phyloP scores from a whole-genome alignment of 2,113 vertebrate genomes.

The Myrmecophaga tridactyla region DNA sequence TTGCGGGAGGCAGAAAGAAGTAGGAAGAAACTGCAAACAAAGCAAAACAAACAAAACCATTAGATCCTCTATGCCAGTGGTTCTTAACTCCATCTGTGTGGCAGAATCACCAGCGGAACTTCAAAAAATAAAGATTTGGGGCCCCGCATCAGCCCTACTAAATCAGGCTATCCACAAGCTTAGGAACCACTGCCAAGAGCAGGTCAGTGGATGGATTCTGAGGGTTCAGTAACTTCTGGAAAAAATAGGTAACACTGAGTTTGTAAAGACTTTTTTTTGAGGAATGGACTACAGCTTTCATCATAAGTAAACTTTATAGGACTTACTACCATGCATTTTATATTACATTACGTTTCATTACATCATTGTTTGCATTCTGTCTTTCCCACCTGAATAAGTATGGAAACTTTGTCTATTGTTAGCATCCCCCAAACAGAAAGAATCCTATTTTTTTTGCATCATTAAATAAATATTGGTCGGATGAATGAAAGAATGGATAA shows the following conservation, averaged over 20 bases:
- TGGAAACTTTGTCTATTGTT: not conserved
- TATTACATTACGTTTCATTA: not conserved
- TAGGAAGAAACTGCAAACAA: no score
- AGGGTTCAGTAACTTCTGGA: not conserved
- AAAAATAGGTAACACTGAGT: not conserved
- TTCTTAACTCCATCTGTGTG: not conserved
- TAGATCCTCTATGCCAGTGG: not conserved
- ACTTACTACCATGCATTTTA: not conserved
- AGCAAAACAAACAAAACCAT: no score
- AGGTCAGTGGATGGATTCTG: not conserved
- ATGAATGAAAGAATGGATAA: not conserved
- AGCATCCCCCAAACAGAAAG: not conserved
- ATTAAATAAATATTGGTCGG: not conserved
- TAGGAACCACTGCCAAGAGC: not conserved
- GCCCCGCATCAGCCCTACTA: not conserved
- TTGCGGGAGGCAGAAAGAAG: no score
- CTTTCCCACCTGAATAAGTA: not conserved
- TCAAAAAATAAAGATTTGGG: not conserved
- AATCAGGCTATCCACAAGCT: not conserved
- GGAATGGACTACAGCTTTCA: not conserved
- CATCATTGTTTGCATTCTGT: not conserved
- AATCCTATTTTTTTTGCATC: not conserved
- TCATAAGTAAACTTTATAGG: not conserved
- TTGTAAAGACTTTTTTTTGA: not conserved
- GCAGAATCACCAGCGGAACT: not conserved